phyloP scores from a whole-genome alignment of 2,113 vertebrate genomes.

The Eurystomus gularis region DNA sequence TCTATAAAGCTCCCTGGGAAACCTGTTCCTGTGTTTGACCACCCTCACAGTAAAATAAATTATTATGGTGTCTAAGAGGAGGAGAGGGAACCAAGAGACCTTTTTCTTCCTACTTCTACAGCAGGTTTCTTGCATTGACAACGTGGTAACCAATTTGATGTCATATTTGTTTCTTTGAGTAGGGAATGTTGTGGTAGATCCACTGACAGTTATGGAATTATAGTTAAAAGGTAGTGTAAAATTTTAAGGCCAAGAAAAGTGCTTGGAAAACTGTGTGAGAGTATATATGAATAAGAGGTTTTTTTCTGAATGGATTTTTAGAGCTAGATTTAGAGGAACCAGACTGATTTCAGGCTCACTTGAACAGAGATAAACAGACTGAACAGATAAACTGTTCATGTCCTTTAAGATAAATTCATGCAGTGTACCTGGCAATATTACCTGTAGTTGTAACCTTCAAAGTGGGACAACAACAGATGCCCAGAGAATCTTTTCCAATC shows the following conservation, averaged over 20 bases:
- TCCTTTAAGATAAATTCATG: neutral
- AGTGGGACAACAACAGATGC: neutral
- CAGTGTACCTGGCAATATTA: neutral
- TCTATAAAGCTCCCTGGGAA: neutral
- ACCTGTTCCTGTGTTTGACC: neutral
- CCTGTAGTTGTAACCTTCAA: neutral
- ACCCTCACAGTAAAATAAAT: neutral
- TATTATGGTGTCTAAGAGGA: neutral
- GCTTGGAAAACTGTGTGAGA: neutral
- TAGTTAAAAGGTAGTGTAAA: neutral
- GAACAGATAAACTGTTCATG: neutral
- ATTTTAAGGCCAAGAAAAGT: neutral
- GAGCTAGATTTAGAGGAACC: neutral
- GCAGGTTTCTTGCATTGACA: neutral
- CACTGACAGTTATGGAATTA: neutral
- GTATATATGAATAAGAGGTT: fast-evolving
- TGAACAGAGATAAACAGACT: neutral
- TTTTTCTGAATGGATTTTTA: neutral
- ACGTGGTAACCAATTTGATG: neutral
- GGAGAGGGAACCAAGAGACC: neutral
- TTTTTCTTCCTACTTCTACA: neutral
- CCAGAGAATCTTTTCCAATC: neutral
- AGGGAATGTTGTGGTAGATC: neutral
- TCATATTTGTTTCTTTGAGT: neutral
- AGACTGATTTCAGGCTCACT: neutral